Conservation (phyloP, 2,113 vertebrate genomes). For the Prunella himalayana region DNA sequence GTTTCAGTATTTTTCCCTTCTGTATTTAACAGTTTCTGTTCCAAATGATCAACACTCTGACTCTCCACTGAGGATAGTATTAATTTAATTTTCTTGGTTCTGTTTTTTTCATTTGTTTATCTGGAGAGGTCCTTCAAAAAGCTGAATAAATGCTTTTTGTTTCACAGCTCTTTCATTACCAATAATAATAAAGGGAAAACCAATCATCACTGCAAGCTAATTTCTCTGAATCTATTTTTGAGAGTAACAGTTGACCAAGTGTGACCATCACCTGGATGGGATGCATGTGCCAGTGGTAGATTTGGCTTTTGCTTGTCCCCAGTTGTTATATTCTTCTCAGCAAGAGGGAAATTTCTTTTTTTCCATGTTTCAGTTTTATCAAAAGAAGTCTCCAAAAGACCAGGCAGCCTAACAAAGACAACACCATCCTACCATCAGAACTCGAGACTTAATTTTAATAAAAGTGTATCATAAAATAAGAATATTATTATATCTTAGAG, state of each 20-base stretch:
- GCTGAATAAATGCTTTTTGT: slow-evolving; percentile 16
- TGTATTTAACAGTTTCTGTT: background rate
- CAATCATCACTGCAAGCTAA: background rate
- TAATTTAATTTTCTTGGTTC: background rate
- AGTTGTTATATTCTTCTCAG: slow-evolving; percentile 40
- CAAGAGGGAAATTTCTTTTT: slow-evolving; percentile 60
- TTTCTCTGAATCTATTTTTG: background rate
- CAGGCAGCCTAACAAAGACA: slow-evolving; percentile 61
- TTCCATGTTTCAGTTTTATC: slow-evolving; percentile 18
- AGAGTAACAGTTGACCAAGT: background rate
- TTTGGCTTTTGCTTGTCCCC: slow-evolving; percentile 27
- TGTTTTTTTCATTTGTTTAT: background rate
- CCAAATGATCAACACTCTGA: background rate
- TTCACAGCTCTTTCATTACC: slow-evolving; percentile 1
- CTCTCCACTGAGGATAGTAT: background rate
- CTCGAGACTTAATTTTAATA: background rate
- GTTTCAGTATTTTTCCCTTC: background rate
- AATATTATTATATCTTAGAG: background rate
- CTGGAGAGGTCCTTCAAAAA: slow-evolving; percentile 37
- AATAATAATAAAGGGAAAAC: background rate
- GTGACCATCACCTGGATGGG: slow-evolving; percentile 56
- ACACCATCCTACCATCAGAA: background rate
- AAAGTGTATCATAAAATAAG: background rate
- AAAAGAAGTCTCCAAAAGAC: slow-evolving; percentile 24
- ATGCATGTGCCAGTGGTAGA: background rate